These are phyloP conservation scores for Heliocidaris tuberculata DNA, from an alignment of 35 echinoderm and acorn worm species.

Conservation along the genomic window DNA sequence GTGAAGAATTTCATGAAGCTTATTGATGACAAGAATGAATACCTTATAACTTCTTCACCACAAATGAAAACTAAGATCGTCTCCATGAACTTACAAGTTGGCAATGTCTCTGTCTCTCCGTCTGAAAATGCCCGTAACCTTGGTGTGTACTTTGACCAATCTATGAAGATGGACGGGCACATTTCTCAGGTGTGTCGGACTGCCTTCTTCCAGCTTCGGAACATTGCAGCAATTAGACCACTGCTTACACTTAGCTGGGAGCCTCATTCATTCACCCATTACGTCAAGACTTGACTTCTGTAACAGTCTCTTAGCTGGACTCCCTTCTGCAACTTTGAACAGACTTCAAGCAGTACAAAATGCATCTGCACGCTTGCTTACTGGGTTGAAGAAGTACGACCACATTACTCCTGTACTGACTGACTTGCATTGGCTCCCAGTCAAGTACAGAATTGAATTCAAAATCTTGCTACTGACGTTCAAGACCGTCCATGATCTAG, in stretches of 20 bases:
- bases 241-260: conserved; percentile 26
- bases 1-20: conserved; percentile 57
- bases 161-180: too few relatives aligned
- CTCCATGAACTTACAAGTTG: background rate
- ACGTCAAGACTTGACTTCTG: conserved; percentile 51
- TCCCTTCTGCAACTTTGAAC: conserved; percentile 19
- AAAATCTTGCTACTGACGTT: too few relatives aligned
- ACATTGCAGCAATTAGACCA: conserved; percentile 33
- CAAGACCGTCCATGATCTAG: too few relatives aligned
- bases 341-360: conserved; percentile 58
- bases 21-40: conserved; percentile 67
- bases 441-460: too few relatives aligned
- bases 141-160: too few relatives aligned
- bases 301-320: conserved; percentile 54
- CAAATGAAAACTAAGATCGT: background rate
- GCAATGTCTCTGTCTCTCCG: background rate
- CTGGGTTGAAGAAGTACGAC: background rate
- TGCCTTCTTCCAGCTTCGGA: conserved; percentile 43
- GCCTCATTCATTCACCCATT: conserved; percentile 50
- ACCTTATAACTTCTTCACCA: conserved; percentile 55
- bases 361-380: conserved; percentile 51
- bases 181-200: background rate
- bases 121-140: background rate
- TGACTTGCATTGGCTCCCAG: too few relatives aligned
- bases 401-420: conserved; percentile 43